Evolutionary conservation across 2,797 vertebrate species (phyloP), one percentile per base, ranked within the genome.

Genomic region (Myiothlypis chrysogaster): DNA sequence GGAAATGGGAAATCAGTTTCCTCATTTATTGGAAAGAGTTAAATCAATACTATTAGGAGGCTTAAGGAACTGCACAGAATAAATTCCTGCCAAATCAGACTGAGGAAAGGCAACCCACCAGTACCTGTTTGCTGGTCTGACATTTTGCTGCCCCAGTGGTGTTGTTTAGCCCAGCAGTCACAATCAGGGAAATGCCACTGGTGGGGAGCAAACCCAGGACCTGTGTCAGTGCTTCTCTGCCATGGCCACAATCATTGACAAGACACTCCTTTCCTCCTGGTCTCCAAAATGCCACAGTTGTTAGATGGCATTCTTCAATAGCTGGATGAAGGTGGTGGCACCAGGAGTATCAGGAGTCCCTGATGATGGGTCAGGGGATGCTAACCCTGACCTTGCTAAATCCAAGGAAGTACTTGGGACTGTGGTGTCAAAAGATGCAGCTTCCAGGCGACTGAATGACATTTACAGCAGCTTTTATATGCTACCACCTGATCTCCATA

Each of bases 241-340:
- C 16, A 17, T 0, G 0, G 34, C 44, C 12, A 13, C 37, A 53
- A 0, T 16, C 1, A 0, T 22, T 6, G 1, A 1, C 2, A 6
- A 59, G 52, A 43, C 9, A 12, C 7, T 39, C 41, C 27, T 64
- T 68, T 18, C 5, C 10, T 22, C 10, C 25, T 17, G 24, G 39
- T 0, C 3, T 30, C 5, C 39, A 6, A 73, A 90, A 23, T 34
- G 22, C 1, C 0, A 37, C 21, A 46, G 28, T 13, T 3, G 0
- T 65, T 75, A 52, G 44, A 16, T 20, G 28, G n/a, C 17, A 53
- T 44, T 39, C 32, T 28, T 70, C 55, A 37, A 10, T 2, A 61
- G 27, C 21, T 77, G 56, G 35, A n/a, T 46, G 52, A 55, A 55
- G 35, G 27, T n/a, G 27, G 11, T 37, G 69, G n/a, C 23, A 83